Evolutionary conservation across 92 coral and sea anemone genomes (phyloP), one percentile per base, ranked within the genome.

Genomic region (Epizoanthus rinbou): DNA sequence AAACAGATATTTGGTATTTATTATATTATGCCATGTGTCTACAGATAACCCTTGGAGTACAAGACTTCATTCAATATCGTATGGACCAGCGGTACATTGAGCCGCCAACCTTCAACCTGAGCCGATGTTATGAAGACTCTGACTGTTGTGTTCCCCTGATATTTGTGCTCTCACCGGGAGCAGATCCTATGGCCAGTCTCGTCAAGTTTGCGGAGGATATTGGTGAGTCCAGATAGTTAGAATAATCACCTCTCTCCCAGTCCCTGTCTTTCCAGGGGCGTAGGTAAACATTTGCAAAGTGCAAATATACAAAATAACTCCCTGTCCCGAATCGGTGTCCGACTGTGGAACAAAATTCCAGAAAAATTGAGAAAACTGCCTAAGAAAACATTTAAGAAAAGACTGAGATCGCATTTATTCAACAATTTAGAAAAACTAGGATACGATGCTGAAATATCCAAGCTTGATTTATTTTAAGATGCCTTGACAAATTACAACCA

Each of bases 121-220:
- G 92, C 80, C 94, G 70, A 70, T 93, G 99, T 84, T 96, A 88
- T 85, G 96, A 89, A 79, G 99, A 96, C 84, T 96, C 99, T 8
- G 93, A 91, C 79, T 93, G 96, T 79, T 96, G 95, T 73, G 95
- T 96, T 64, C 99, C 99, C 39, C 85, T 96, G 69, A 91, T 96
- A 35, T 96, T 96, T 64, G 95, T 96, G 33, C 79, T 96, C 28
- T 96, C 99, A 52, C 99, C 99, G 10, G 99, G 99, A 5, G 99
- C 99, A 16, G 99, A 96, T 76, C 99, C 99, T 1, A 93, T 96
- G 99, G 99, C 99, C 37, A 93, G 99, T 74, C 69, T 96, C 72
- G 85, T 96, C 76, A 96, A 96, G 90, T 96, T 96, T 78, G 93
- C 97, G 9, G 99, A 96, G 33, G 99, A 96, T 72, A 87, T 90